Percentiles rank a stretch among this genome's conserved stretches.
Conservation (phyloP, 2,888 invertebrate species). For the Chymomyza amoena region DNA sequence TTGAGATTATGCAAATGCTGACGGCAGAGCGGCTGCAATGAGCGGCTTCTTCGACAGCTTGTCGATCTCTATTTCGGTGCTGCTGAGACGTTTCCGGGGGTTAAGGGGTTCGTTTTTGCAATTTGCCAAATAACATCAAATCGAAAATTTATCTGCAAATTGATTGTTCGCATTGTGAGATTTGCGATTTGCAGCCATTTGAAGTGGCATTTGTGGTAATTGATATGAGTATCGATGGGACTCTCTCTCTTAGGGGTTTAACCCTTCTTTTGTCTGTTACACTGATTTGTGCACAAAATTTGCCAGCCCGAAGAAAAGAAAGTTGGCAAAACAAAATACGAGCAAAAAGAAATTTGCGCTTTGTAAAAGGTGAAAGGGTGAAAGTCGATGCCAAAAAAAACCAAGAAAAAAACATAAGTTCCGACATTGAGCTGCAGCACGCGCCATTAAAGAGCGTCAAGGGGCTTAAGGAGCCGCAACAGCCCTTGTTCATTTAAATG, state of each 20-base stretch:
- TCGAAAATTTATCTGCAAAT: constrained; percentile 18
- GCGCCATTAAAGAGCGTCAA: neutral
- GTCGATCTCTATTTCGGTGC: neutral
- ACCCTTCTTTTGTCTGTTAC: constrained; percentile 9
- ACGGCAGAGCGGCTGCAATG: neutral
- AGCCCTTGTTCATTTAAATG: neutral
- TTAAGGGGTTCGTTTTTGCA: constrained; percentile 34
- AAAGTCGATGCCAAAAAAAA: neutral
- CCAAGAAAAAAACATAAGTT: neutral
- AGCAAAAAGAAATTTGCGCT: constrained; percentile 2
- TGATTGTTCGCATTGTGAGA: constrained; percentile 60
- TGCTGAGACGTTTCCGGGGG: neutral
- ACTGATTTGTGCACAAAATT: constrained; percentile 51
- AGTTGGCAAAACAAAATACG: constrained; percentile 55
- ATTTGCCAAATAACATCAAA: constrained; percentile 57
- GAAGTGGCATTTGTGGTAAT: constrained; percentile 68
- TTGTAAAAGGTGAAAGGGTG: constrained; percentile 22
- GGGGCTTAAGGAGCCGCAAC: neutral
- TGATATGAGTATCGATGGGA: constrained; percentile 44
- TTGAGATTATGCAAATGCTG: constrained; percentile 17
- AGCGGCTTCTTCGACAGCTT: neutral
- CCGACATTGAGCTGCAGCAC: neutral
- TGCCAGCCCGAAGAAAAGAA: constrained; percentile 40
- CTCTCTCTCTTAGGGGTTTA: neutral
- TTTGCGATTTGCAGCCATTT: constrained; percentile 49